Evolutionary conservation across 2,113 vertebrate genomes (phyloP).

Genomic region (Hippoglossus stenolepis): DNA sequence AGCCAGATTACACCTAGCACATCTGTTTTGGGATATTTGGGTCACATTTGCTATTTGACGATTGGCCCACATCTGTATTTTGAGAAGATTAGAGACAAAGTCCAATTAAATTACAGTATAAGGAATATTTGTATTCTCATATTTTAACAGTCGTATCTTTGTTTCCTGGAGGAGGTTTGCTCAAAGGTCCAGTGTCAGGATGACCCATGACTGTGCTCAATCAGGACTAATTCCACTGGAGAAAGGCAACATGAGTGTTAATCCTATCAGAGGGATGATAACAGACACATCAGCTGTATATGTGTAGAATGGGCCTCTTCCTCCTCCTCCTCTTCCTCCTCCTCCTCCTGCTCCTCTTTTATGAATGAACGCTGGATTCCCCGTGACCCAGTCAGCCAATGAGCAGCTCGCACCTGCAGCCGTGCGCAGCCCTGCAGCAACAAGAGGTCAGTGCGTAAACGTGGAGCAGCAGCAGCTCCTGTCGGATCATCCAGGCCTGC

Average conservation of each 20-base stretch:
- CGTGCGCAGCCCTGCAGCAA: slow-evolving; percentile 66
- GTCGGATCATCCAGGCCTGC: slow-evolving; percentile 2
- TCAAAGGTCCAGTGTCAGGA: too few relatives aligned
- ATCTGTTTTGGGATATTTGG: too few relatives aligned
- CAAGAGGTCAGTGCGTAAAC: slow-evolving; percentile 55
- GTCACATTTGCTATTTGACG: too few relatives aligned
- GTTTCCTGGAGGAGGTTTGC: too few relatives aligned
- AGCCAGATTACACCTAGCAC: too few relatives aligned
- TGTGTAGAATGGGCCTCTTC: background rate
- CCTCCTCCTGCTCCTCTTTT: slow-evolving; percentile 11
- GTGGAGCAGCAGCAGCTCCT: slow-evolving; percentile 9
- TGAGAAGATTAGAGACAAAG: too few relatives aligned
- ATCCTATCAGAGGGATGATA: background rate
- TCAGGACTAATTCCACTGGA: too few relatives aligned
- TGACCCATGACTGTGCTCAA: too few relatives aligned
- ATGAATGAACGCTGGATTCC: slow-evolving; percentile 56
- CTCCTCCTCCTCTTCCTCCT: background rate
- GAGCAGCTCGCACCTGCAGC: slow-evolving; percentile 57
- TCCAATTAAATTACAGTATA: too few relatives aligned
- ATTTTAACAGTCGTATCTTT: too few relatives aligned
- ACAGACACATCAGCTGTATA: background rate
- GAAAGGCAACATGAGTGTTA: background rate
- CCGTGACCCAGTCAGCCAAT: slow-evolving; percentile 67
- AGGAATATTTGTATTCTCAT: too few relatives aligned
- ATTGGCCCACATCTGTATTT: too few relatives aligned